These are phyloP conservation scores for Drosophila colorata DNA, from an alignment of 2,888 invertebrate species.

Conservation along the genomic window DNA sequence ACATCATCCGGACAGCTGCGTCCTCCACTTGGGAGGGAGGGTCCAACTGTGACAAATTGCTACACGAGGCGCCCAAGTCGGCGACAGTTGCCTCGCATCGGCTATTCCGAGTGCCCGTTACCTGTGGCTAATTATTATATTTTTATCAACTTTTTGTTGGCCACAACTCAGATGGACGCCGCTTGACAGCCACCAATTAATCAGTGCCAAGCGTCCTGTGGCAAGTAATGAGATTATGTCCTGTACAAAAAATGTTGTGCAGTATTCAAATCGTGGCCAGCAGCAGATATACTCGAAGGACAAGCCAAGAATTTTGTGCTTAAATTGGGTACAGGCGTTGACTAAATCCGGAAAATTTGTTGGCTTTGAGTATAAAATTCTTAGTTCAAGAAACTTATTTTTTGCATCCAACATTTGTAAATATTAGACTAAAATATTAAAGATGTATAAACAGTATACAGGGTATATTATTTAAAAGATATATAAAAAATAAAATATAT, in stretches of 20 bases:
- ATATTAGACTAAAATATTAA: no score
- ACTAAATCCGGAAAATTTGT: no score
- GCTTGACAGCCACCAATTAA: conserved; percentile 64
- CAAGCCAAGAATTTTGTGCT: no score
- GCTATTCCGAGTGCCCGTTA: conserved; percentile 27
- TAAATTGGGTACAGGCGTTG: no score
- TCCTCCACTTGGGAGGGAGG: conserved; percentile 15
- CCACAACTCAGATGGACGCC: conserved; percentile 10
- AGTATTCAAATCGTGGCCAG: conserved; percentile 1
- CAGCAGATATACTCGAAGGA: no score
- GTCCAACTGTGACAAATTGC: conserved; percentile 71
- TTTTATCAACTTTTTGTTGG: conserved; percentile 33
- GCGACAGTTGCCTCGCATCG: conserved; percentile 28
- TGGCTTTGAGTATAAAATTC: no score
- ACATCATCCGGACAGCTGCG: conserved; percentile 10
- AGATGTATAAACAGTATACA: no score
- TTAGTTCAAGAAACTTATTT: no score
- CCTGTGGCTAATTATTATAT: conserved; percentile 68
- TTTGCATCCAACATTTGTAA: no score
- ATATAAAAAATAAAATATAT: no score
- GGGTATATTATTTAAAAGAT: no score
- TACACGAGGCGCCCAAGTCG: conserved; percentile 3
- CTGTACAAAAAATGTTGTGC: neutral
- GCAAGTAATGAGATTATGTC: conserved; percentile 3
- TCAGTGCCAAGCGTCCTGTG: conserved; percentile 55